Percentiles rank a stretch among this genome's conserved stretches.
Evolutionary conservation across 1,140 invertebrate genomes (phyloP).

Genomic region (Druon quercuslanigerum): DNA sequence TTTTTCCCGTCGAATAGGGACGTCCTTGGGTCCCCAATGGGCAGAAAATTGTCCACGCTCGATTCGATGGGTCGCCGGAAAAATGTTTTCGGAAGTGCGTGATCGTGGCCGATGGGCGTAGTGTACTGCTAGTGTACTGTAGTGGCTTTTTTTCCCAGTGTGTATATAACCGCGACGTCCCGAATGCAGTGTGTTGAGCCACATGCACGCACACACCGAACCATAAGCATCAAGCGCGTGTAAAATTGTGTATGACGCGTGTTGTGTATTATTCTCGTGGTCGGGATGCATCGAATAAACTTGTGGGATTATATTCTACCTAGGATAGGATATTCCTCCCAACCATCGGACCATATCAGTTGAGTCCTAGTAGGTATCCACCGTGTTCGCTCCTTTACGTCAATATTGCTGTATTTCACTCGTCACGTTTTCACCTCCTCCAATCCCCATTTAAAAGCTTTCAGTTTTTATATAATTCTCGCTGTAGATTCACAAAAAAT

Average conservation of each 20-base stretch:
- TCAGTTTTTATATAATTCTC: neutral
- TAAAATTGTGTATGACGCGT: slow-evolving; percentile 32
- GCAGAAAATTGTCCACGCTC: neutral
- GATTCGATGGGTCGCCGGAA: slow-evolving; percentile 24
- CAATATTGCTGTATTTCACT: slow-evolving; percentile 15
- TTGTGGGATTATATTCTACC: slow-evolving; percentile 30
- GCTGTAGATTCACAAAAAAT: neutral
- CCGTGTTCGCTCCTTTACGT: slow-evolving; percentile 30
- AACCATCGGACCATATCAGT: slow-evolving; percentile 39
- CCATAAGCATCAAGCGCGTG: slow-evolving; percentile 17
- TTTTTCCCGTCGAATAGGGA: neutral
- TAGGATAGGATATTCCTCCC: slow-evolving; percentile 34
- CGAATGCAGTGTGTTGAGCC: slow-evolving; percentile 32
- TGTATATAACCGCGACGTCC: slow-evolving; percentile 44
- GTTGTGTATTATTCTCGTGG: slow-evolving; percentile 35
- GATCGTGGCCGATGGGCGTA: slow-evolving; percentile 48
- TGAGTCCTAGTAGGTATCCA: slow-evolving; percentile 37
- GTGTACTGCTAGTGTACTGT: slow-evolving; percentile 40
- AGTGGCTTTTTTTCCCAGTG: slow-evolving; percentile 21
- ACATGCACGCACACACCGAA: slow-evolving; percentile 18
- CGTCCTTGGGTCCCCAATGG: neutral
- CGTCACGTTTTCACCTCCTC: neutral
- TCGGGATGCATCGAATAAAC: slow-evolving; percentile 36
- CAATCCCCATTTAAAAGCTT: neutral
- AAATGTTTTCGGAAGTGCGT: slow-evolving; percentile 49